phyloP scores from a whole-genome alignment of 2,113 vertebrate species.

The Ammodytes marinus region DNA sequence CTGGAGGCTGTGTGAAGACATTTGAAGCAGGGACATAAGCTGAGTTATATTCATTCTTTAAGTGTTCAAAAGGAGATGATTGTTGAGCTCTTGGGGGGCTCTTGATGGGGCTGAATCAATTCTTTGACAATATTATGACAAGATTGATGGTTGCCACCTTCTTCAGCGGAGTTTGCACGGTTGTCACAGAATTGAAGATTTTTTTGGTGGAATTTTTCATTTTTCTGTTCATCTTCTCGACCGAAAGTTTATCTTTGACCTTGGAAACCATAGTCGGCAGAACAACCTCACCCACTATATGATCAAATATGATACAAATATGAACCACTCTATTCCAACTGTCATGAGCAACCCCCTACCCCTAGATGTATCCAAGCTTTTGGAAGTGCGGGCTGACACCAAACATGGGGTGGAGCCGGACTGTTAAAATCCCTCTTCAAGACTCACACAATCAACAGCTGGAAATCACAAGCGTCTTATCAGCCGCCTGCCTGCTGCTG shows the following conservation, averaged over 20 bases:
- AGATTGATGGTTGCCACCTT: neutral
- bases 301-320: no score
- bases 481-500: conserved; percentile 24
- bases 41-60: neutral
- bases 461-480: conserved; percentile 27
- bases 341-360: no score
- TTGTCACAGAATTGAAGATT: neutral
- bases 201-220: neutral
- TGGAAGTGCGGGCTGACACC: neutral
- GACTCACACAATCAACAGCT: conserved; percentile 1
- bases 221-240: neutral
- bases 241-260: neutral
- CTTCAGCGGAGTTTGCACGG: neutral
- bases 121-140: neutral
- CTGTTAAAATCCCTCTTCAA: neutral
- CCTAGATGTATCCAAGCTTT: neutral
- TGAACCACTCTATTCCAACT: no score
- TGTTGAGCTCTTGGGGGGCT: neutral
- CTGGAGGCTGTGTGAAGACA: neutral
- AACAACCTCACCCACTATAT: no score
- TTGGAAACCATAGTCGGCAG: neutral
- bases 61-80: neutral
- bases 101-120: neutral
- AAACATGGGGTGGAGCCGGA: neutral
- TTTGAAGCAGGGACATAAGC: neutral